phyloP scores from a whole-genome alignment of 2,888 invertebrate genomes.

The Dynastes maya region DNA sequence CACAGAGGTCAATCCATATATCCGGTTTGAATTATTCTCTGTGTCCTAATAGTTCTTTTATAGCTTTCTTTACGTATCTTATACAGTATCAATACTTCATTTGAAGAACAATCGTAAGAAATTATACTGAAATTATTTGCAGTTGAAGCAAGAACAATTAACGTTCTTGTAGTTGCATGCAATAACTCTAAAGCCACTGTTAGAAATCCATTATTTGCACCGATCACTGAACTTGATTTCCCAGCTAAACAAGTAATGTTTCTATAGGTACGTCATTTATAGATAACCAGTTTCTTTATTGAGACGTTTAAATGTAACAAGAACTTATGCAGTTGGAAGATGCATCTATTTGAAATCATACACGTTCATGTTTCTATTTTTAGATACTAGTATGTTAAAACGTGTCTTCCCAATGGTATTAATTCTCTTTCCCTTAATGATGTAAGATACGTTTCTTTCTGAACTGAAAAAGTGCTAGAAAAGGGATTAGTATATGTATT shows the following conservation, averaged over 20 bases:
- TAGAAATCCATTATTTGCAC: too few relatives aligned
- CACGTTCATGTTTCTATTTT: background rate
- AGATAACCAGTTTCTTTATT: background rate
- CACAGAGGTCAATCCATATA: slow-evolving; percentile 35
- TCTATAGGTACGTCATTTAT: too few relatives aligned
- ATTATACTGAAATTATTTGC: too few relatives aligned
- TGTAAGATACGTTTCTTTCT: background rate
- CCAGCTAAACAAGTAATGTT: too few relatives aligned
- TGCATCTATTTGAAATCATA: background rate
- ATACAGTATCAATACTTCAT: too few relatives aligned
- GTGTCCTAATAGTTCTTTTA: slow-evolving; percentile 10
- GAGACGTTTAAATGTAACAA: slow-evolving; percentile 13
- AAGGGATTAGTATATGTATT: too few relatives aligned
- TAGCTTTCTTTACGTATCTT: background rate
- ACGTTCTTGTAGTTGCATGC: too few relatives aligned
- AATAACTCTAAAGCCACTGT: too few relatives aligned
- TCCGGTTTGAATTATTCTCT: slow-evolving; percentile 26
- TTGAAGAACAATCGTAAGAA: too few relatives aligned
- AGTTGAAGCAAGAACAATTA: too few relatives aligned
- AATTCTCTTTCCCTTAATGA: background rate
- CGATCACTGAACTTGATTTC: too few relatives aligned
- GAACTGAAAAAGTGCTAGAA: too few relatives aligned
- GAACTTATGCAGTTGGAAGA: slow-evolving; percentile 27
- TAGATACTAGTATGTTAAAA: background rate
- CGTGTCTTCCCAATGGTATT: background rate